Percentiles rank a stretch among this genome's conserved stretches.
Conservation (phyloP, 2,113 vertebrate species). For the Rhynchopsitta pachyrhyncha region DNA sequence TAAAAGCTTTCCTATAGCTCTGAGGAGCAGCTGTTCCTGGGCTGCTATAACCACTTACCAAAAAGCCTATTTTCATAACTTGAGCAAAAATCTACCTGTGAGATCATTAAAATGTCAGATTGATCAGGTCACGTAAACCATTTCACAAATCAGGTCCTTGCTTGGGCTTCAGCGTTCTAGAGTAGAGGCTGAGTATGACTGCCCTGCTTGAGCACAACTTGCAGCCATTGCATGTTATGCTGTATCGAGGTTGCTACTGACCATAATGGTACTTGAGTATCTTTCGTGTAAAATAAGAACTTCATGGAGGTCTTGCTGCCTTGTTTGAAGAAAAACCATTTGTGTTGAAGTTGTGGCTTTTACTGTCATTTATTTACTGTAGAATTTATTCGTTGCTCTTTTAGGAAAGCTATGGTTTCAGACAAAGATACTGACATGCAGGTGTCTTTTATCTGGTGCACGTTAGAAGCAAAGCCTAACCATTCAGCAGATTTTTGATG, state of each 20-base stretch:
- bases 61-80: background rate
- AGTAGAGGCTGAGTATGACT: background rate
- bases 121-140: background rate
- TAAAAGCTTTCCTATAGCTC: constrained; percentile 57
- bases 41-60: background rate
- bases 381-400: background rate
- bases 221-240: fast-evolving
- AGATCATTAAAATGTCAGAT: background rate
- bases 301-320: background rate
- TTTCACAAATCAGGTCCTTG: background rate
- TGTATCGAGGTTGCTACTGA: background rate
- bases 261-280: background rate
- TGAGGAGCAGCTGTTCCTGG: constrained; percentile 60
- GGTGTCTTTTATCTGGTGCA: background rate
- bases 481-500: background rate
- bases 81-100: constrained; percentile 27
- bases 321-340: background rate
- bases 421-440: fast-evolving
- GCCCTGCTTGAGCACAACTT: background rate
- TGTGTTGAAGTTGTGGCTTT: background rate
- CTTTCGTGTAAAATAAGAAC: background rate
- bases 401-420: background rate
- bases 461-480: background rate
- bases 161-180: background rate
- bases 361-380: background rate